Evolutionary conservation across 2,888 invertebrate species (phyloP), one percentile per base, ranked within the genome.

Genomic region (Acronicta leporina): DNA sequence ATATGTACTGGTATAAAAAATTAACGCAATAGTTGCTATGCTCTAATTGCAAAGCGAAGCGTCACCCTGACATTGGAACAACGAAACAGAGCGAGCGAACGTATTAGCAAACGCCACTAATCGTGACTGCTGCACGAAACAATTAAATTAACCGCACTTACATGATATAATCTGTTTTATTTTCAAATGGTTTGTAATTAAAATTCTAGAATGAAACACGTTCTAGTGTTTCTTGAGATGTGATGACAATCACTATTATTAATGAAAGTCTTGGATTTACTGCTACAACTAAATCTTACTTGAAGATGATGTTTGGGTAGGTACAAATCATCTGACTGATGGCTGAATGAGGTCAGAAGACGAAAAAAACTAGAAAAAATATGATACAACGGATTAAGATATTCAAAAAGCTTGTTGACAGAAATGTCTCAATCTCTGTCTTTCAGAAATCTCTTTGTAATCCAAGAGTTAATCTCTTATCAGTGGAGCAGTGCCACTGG

Each of bases 101-200:
- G 61, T 51, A 60, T 75, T 70, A 65, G 64, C 73, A 77, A 82
- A 69, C 58, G 42, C 48, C 67, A 63, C 50, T 41, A 68, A 58
- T 69, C 73, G 76, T 71, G 78, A 68, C 83, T 80, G 73, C 73
- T 78, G 74, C 79, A 56, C 64, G 62, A 69, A 77, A 76, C 79
- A 82, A 85, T 84, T 80, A 83, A 81, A 81, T 60, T 63, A 72
- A 72, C 66, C 63, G 75, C 73, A 80, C 76, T 80, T 73, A 77
- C 45, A 58, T 46, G 83, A 84, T 85, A 72, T 46, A 74, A 85
- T 83, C 83, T 58, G 59, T 41, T 47, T 68, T 47, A 64, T 78
- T 80, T 74, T 71, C 74, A 75, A 79, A 83, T 67, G 42, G 46
- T 33, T 41, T 50, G 33, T 67, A 65, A 76, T 79, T 73, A 73